Evolutionary conservation across 1,140 invertebrate genomes (phyloP).

Genomic region (Rhynchophorus ferrugineus): DNA sequence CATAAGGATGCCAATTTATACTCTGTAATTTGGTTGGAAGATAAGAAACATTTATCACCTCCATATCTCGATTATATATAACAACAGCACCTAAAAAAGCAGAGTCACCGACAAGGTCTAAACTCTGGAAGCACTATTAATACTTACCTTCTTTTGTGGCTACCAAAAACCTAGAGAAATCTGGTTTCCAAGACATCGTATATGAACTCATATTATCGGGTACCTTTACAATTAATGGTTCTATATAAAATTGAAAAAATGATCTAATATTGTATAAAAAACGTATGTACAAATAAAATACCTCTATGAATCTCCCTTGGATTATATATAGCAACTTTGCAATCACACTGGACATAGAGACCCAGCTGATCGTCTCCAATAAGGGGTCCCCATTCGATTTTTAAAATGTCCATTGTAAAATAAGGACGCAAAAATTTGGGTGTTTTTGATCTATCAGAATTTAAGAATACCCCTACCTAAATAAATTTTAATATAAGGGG

Average conservation of each 20-base stretch:
- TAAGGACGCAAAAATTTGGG: conserved; percentile 41
- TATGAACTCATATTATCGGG: conserved; percentile 39
- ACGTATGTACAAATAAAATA: no score
- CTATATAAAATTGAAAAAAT: no score
- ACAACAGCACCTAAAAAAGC: conserved; percentile 13
- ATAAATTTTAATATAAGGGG: conserved; percentile 1
- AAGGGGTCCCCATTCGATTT: conserved; percentile 43
- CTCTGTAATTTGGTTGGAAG: conserved; percentile 51
- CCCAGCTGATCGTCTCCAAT: conserved; percentile 29
- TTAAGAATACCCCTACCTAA: conserved; percentile 50
- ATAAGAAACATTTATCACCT: conserved; percentile 37
- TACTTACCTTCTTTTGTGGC: conserved; percentile 30
- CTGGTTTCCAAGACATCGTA: conserved; percentile 57
- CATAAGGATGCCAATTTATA: conserved; percentile 63
- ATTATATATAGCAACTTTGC: conserved; percentile 45
- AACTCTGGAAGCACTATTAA: no score
- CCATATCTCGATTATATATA: conserved; percentile 28
- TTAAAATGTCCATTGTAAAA: conserved; percentile 39
- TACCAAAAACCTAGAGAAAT: conserved; percentile 50
- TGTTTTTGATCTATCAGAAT: conserved; percentile 32
- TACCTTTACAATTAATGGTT: conserved; percentile 31
- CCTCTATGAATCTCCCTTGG: conserved; percentile 41
- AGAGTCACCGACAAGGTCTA: no score
- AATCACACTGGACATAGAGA: conserved; percentile 48
- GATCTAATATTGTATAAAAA: no score